These are phyloP conservation scores for Cantharis flavilabris DNA, from an alignment of 2,888 invertebrate genomes.

Conservation along the genomic window DNA sequence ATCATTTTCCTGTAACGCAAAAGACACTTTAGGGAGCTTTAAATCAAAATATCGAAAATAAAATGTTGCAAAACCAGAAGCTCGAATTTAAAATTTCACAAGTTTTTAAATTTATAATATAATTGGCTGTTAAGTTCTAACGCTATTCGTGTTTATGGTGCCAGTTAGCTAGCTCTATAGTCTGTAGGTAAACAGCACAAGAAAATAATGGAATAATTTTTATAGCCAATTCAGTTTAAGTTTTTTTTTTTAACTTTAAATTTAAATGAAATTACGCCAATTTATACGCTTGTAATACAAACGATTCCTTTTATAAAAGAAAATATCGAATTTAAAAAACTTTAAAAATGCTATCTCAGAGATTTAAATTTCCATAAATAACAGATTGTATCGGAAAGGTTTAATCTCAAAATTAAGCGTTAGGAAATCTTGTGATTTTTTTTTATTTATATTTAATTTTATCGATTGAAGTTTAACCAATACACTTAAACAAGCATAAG, in stretches of 20 bases:
- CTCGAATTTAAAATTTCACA: not conserved
- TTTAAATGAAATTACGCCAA: not conserved
- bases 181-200: too few relatives aligned
- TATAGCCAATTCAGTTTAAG: not conserved
- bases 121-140: not conserved
- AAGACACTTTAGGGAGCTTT: not conserved
- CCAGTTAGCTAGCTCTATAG: too few relatives aligned
- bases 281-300: not conserved
- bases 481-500: not conserved
- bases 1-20: not conserved
- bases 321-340: not conserved
- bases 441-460: not conserved
- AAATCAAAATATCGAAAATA: not conserved
- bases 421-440: not conserved
- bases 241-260: not conserved
- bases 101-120: not conserved
- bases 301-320: not conserved
- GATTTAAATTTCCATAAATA: not conserved
- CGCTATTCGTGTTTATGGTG: not conserved
- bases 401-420: not conserved
- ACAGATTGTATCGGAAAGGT: not conserved
- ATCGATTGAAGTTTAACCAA: not conserved
- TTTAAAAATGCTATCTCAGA: not conserved
- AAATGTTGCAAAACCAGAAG: not conserved
- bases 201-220: not conserved